Evolutionary conservation across 2,888 invertebrate genomes (phyloP).

Genomic region (Cerastoderma edule): DNA sequence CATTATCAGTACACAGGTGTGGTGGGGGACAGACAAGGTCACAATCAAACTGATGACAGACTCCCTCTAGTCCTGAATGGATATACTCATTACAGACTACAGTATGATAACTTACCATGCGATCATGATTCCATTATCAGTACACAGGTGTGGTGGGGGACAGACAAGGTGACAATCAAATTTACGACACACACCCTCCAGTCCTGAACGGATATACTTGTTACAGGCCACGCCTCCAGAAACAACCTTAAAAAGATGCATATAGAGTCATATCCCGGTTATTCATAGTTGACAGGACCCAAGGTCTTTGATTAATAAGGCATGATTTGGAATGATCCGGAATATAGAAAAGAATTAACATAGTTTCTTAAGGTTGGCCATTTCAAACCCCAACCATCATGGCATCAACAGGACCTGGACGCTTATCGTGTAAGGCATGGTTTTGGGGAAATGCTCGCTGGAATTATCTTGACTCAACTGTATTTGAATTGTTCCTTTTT

Average conservation of each 20-base stretch:
- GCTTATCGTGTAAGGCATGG: neutral
- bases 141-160: constrained; percentile 94
- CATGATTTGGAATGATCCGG: neutral
- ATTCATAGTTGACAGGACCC: too few relatives aligned
- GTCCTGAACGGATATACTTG: constrained; percentile 89
- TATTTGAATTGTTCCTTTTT: too few relatives aligned
- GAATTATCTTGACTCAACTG: too few relatives aligned
- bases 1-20: neutral
- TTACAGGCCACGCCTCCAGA: constrained; percentile 99
- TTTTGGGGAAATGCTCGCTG: neutral
- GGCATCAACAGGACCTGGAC: neutral
- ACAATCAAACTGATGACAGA: neutral
- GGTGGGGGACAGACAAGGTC: neutral
- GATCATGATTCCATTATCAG: constrained; percentile 99
- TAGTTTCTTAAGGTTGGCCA: neutral
- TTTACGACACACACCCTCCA: constrained; percentile 88
- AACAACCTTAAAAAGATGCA: constrained; percentile 87
- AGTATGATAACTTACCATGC: constrained; percentile 88
- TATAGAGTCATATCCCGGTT: neutral
- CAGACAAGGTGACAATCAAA: constrained; percentile 87
- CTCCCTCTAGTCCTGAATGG: neutral
- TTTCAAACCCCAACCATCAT: neutral
- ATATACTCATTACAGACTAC: neutral
- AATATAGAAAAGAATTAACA: neutral
- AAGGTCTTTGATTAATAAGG: too few relatives aligned